These are phyloP conservation scores for Enteromius viviparus DNA, from an alignment of 2,797 vertebrate species.

Conservation along the genomic window DNA sequence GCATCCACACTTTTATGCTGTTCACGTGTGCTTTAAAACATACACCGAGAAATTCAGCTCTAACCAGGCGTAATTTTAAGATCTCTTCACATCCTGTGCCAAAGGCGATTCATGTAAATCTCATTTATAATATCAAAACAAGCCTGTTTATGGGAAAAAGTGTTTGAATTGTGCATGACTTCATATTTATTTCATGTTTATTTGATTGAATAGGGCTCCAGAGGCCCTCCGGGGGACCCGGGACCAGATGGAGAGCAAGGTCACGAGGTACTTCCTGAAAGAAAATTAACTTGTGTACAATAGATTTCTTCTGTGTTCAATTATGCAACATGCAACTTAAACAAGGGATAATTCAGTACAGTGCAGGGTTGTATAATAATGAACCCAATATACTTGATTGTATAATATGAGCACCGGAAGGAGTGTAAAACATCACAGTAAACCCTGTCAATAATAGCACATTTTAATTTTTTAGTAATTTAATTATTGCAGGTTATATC, in stretches of 20 bases:
- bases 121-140: neutral
- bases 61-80: neutral
- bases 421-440: neutral
- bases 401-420: neutral
- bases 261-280: conserved; percentile 78
- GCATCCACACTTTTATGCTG: neutral
- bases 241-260: conserved; percentile 90
- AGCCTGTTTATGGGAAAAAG: neutral
- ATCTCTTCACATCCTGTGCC: neutral
- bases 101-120: neutral
- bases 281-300: neutral
- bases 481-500: neutral
- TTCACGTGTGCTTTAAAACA: conserved; percentile 33
- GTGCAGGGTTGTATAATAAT: neutral
- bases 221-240: conserved; percentile 85
- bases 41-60: neutral
- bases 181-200: conserved; percentile 7
- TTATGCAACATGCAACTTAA: conserved; percentile 6
- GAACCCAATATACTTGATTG: neutral
- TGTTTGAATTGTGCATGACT: neutral
- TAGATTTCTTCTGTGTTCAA: neutral
- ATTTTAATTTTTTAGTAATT: neutral
- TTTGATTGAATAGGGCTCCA: conserved; percentile 81
- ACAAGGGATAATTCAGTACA: neutral
- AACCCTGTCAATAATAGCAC: neutral